Evolutionary conservation across 2,113 vertebrate species (phyloP).

Genomic region (Leuciscus idus): DNA sequence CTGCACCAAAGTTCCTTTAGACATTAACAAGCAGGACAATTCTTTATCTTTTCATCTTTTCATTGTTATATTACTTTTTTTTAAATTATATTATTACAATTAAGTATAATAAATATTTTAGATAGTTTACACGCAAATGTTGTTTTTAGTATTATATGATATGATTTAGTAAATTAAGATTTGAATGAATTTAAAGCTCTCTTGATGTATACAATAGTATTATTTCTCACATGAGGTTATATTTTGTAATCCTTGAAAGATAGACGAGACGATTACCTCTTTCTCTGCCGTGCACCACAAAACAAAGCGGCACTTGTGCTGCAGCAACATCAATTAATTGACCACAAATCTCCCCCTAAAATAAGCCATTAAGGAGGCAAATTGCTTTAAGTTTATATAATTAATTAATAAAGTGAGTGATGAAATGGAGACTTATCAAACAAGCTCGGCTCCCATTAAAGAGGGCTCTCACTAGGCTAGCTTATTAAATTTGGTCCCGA

Average conservation of each 20-base stretch:
- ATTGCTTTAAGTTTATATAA: conserved; percentile 82
- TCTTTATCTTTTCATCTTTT: background rate
- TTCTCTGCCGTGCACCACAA: conserved; percentile 56
- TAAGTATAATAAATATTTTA: background rate
- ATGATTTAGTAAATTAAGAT: background rate
- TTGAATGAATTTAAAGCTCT: background rate
- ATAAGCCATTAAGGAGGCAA: conserved; percentile 78
- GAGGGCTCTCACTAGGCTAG: conserved; percentile 73
- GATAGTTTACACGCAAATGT: background rate
- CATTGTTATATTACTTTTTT: background rate
- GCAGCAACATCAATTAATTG: conserved; percentile 75
- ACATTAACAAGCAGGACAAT: background rate
- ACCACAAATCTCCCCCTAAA: conserved; percentile 75
- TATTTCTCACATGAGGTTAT: background rate
- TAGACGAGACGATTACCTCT: conserved; percentile 13
- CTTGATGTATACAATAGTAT: background rate
- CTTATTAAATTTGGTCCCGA: conserved; percentile 76
- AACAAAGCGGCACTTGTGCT: conserved; percentile 69
- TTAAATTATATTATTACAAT: background rate
- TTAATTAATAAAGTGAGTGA: conserved; percentile 83
- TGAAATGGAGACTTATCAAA: conserved; percentile 83
- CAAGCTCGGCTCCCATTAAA: conserved; percentile 80
- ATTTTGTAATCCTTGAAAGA: background rate
- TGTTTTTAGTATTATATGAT: background rate
- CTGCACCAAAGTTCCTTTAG: background rate